Evolutionary conservation across 2,888 invertebrate genomes (phyloP).

Genomic region (Lumbricus terrestris): DNA sequence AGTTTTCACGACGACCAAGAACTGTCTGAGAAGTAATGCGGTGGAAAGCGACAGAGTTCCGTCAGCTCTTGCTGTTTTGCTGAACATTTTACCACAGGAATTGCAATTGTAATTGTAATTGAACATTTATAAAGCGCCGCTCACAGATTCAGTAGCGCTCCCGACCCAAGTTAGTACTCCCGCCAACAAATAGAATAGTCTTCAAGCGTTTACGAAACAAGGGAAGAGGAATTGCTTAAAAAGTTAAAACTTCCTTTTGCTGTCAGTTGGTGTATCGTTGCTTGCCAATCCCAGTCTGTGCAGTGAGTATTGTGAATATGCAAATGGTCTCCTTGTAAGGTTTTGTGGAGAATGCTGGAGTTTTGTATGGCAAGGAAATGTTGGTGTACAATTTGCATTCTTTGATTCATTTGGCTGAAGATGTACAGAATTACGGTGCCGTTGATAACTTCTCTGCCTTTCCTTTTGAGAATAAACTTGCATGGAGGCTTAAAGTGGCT

Average conservation of each 20-base stretch:
- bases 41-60: slow-evolving; percentile 47
- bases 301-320: slow-evolving; percentile 18
- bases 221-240: too few relatives aligned
- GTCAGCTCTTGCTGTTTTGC: slow-evolving; percentile 44
- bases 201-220: too few relatives aligned
- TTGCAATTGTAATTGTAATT: too few relatives aligned
- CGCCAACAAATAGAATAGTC: too few relatives aligned
- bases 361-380: slow-evolving; percentile 31
- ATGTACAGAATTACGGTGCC: background rate
- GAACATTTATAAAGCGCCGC: too few relatives aligned
- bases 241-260: slow-evolving; percentile 40
- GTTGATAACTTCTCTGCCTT: slow-evolving; percentile 18
- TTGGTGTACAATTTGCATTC: slow-evolving; percentile 30
- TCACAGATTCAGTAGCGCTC: too few relatives aligned
- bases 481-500: background rate
- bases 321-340: slow-evolving; percentile 29
- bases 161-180: too few relatives aligned
- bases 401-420: slow-evolving; percentile 26
- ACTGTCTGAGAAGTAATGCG: slow-evolving; percentile 39
- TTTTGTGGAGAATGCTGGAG: slow-evolving; percentile 36
- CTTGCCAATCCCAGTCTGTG: slow-evolving; percentile 31
- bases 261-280: slow-evolving; percentile 41
- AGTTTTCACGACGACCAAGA: slow-evolving; percentile 43
- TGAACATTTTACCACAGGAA: slow-evolving; percentile 28
- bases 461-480: slow-evolving; percentile 16